Evolutionary conservation across 2,888 invertebrate species (phyloP), one percentile per base, ranked within the genome.

Genomic region (Diploptera punctata): DNA sequence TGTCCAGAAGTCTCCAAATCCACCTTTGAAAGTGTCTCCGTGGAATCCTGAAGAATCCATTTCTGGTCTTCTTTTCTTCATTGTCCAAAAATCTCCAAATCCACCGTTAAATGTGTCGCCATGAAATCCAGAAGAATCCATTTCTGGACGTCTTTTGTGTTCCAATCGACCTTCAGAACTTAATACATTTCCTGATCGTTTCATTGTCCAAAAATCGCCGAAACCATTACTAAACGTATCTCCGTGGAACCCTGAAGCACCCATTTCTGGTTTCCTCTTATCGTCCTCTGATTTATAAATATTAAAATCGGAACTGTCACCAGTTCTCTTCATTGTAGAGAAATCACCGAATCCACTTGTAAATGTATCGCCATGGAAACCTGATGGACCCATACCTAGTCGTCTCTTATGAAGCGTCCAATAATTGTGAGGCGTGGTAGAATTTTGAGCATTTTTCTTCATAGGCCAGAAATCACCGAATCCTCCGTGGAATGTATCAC

Each of bases 41-140:
- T 81, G 80, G 69, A 81, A 81, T 1, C 81, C 81, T 24, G 77
- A 76, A n/a, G n/a, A n/a, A n/a, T n/a, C n/a, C n/a, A n/a, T n/a
- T n/a, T n/a, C n/a, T n/a, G n/a, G n/a, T n/a, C n/a, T n/a, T n/a
- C n/a, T n/a, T n/a, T n/a, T n/a, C n/a, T n/a, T n/a, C n/a, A n/a
- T n/a, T n/a, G n/a, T n/a, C n/a, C n/a, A n/a, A n/a, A n/a, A n/a
- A n/a, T n/a, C n/a, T n/a, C n/a, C n/a, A n/a, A n/a, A n/a, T 0
- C 80, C 80, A n/a, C 78, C 75, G 26, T 76, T 77, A 60, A 81
- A 81, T 0, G 79, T 79, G 67, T 81, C 81, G 0, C 81, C 81
- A 71, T 81, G 78, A 70, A 81, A 80, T 2, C 80, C 81, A 21
- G 77, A 77, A 0, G 80, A 76, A 52, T 78, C 77, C 78, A 78